phyloP scores from a whole-genome alignment of 2,797 vertebrate species.

The Limosa lapponica region DNA sequence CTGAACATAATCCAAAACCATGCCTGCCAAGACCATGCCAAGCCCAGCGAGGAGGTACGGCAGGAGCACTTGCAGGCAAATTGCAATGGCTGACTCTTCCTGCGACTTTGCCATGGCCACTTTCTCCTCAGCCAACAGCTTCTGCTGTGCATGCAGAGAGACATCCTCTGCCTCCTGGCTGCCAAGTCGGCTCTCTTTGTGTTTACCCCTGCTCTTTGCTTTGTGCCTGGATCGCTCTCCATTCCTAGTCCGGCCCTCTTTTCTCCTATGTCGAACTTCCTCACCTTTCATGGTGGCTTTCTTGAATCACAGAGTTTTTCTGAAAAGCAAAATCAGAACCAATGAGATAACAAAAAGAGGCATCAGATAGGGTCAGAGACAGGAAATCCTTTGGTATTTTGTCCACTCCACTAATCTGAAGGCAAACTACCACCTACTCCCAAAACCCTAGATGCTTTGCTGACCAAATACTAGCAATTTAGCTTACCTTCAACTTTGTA shows the following conservation, averaged over 20 bases:
- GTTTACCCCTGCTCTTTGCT: conserved; percentile 78
- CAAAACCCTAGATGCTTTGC: not conserved
- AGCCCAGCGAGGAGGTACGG: conserved; percentile 87
- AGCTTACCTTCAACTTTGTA: not conserved
- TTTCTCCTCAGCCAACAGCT: conserved; percentile 78
- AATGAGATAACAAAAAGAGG: not conserved
- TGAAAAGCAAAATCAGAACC: conserved; percentile 25
- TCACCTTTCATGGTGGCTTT: conserved; percentile 83
- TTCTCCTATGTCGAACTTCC: conserved; percentile 83
- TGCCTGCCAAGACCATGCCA: conserved; percentile 87
- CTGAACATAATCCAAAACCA: conserved; percentile 89
- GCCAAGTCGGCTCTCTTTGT: conserved; percentile 60
- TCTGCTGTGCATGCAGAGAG: conserved; percentile 67
- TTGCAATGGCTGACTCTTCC: conserved; percentile 80
- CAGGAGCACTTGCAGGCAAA: conserved; percentile 85
- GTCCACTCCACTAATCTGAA: not conserved
- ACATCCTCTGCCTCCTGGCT: conserved; percentile 79
- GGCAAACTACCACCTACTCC: not conserved
- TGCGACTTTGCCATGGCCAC: conserved; percentile 61
- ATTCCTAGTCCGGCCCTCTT: conserved; percentile 76
- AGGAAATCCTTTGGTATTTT: not conserved
- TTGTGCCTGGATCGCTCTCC: conserved; percentile 73
- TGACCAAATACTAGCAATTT: not conserved
- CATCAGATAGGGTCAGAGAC: not conserved
- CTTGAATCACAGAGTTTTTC: not conserved